Percentiles rank a stretch among this genome's conserved stretches.
Conservation (phyloP, 2,113 vertebrate species). For the Chloroceryle aenea region DNA sequence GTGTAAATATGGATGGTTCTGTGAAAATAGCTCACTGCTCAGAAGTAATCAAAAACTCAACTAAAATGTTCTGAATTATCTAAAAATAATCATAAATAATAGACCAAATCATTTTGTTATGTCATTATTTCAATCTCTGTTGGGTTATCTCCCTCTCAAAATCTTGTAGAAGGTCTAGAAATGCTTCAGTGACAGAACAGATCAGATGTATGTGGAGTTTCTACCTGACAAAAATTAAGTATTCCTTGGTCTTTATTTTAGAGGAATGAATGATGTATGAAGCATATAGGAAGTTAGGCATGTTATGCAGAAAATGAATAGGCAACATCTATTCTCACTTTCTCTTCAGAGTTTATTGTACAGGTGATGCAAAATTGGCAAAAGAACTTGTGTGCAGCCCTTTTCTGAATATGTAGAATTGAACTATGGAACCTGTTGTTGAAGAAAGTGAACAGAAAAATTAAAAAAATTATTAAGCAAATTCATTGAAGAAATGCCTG, state of each 20-base stretch:
- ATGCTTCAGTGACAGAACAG: background rate
- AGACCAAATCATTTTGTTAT: background rate
- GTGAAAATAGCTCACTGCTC: background rate
- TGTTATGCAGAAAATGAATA: background rate
- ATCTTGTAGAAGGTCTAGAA: background rate
- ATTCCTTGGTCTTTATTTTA: background rate
- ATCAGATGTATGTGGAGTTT: background rate
- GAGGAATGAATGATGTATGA: background rate
- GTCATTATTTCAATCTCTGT: background rate
- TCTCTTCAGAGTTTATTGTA: background rate
- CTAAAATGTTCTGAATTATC: background rate
- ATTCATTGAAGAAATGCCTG: background rate
- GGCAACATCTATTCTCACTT: background rate
- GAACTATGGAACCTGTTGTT: background rate
- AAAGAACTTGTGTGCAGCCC: rapidly evolving
- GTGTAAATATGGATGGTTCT: background rate
- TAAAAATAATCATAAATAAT: background rate
- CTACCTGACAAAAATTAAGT: background rate
- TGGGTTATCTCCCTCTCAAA: background rate
- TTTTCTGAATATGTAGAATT: background rate
- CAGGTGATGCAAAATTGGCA: background rate
- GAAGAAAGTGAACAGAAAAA: background rate
- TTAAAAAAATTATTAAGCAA: background rate
- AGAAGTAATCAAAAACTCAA: background rate
- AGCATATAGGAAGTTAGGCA: background rate